Conservation (phyloP, 2,888 invertebrate genomes). For the Camptogramma bilineatum region DNA sequence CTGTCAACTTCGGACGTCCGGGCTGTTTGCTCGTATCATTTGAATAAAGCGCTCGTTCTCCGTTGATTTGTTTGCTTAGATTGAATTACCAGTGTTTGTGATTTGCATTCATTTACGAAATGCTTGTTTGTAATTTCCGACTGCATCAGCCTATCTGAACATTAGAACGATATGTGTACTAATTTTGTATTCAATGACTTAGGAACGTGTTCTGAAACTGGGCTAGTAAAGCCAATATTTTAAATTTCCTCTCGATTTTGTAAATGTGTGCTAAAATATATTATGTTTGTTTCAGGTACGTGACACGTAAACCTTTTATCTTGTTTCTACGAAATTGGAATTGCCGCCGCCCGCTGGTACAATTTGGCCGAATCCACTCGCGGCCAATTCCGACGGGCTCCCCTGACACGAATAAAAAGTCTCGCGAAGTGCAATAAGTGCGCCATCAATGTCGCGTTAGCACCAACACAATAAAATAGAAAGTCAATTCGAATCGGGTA, state of each 20-base stretch:
- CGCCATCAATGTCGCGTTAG: constrained; percentile 81
- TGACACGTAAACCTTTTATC: constrained; percentile 37
- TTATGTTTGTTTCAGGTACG: constrained; percentile 66
- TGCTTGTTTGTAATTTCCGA: constrained; percentile 16
- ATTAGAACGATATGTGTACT: background rate
- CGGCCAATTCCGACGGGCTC: constrained; percentile 60
- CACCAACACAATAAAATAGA: constrained; percentile 82
- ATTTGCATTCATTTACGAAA: constrained; percentile 25
- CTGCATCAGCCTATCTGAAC: background rate
- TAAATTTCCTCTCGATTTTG: constrained; percentile 2
- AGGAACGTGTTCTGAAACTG: background rate
- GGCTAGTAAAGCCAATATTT: background rate
- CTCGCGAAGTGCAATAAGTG: constrained; percentile 78
- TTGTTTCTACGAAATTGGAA: constrained; percentile 46
- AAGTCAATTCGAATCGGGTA: constrained; percentile 69
- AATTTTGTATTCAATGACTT: constrained; percentile 1
- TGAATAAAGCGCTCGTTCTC: constrained; percentile 54
- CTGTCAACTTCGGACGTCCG: constrained; percentile 49
- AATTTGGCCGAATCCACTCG: constrained; percentile 59
- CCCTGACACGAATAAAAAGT: constrained; percentile 68
- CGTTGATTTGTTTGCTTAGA: constrained; percentile 60
- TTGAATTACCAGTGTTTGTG: constrained; percentile 47
- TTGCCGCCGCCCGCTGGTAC: constrained; percentile 46
- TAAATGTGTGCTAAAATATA: constrained; percentile 33
- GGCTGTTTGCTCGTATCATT: constrained; percentile 60